These are phyloP conservation scores for Tromatobia lineatoria DNA, from an alignment of 2,888 invertebrate genomes.

Conservation along the genomic window DNA sequence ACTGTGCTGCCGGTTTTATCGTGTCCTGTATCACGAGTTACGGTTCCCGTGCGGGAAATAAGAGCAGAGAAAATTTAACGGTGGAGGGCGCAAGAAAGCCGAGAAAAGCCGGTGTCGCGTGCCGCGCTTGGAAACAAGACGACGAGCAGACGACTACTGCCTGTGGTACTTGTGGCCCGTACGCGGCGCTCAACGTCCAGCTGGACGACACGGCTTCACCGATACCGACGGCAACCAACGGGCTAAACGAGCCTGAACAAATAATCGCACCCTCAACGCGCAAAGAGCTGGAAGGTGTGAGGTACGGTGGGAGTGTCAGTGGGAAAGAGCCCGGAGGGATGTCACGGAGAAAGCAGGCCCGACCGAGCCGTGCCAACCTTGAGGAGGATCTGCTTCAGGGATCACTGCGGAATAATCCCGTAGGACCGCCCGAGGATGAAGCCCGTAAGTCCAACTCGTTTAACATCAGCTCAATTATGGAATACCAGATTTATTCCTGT, in stretches of 20 bases:
- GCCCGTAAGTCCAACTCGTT: slow-evolving; percentile 78
- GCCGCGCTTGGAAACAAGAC: slow-evolving; percentile 8
- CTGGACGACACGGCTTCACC: background rate
- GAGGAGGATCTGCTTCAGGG: slow-evolving; percentile 84
- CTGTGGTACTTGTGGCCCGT: background rate
- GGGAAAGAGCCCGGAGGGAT: slow-evolving; percentile 79
- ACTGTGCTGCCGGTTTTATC: background rate
- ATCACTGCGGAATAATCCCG: slow-evolving; percentile 80
- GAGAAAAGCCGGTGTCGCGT: slow-evolving; percentile 44
- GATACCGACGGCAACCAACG: slow-evolving; percentile 13
- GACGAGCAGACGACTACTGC: slow-evolving; percentile 1
- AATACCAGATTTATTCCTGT: background rate
- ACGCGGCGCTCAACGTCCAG: background rate
- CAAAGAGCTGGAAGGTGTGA: slow-evolving; percentile 34
- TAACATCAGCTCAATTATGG: background rate
- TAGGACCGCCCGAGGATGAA: slow-evolving; percentile 78
- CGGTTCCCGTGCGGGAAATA: background rate
- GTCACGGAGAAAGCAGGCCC: slow-evolving; percentile 85
- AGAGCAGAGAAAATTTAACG: background rate
- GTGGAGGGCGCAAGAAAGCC: slow-evolving; percentile 21
- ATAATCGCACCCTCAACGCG: slow-evolving; percentile 4
- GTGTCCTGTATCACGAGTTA: background rate
- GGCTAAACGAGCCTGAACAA: background rate
- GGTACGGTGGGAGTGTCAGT: slow-evolving; percentile 51
- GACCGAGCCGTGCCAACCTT: slow-evolving; percentile 85